Percentiles rank a stretch among this genome's conserved stretches.
Conservation (phyloP, 92 coral and sea anemone genomes). For the Parazoanthus atlanticus region DNA sequence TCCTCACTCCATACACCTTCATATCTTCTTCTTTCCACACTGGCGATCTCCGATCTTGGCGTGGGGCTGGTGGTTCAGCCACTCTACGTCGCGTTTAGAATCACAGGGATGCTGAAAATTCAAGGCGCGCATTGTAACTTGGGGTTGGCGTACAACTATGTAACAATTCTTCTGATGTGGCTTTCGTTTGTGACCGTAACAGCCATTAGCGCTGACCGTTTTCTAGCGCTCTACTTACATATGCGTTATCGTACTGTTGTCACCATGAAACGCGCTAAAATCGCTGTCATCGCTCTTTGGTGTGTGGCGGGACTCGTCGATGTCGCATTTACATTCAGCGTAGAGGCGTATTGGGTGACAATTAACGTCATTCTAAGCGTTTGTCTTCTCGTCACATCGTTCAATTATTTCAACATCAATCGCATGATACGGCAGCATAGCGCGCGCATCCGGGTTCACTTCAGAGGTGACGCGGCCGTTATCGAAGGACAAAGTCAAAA, state of each 20-base stretch:
- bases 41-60: slow-evolving; percentile 16
- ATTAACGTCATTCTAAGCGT: slow-evolving; percentile 16
- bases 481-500: background rate
- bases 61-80: slow-evolving; percentile 8
- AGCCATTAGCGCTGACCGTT: slow-evolving; percentile 21
- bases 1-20: slow-evolving; percentile 35
- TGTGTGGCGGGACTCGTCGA: slow-evolving; percentile 23
- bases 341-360: slow-evolving; percentile 17
- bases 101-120: slow-evolving; percentile 3
- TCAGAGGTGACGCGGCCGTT: slow-evolving; percentile 5
- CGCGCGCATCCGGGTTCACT: slow-evolving; percentile 14
- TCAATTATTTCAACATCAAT: slow-evolving; percentile 33
- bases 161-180: slow-evolving; percentile 33
- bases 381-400: slow-evolving; percentile 23
- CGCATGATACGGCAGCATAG: slow-evolving; percentile 1
- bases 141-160: slow-evolving; percentile 21
- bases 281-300: slow-evolving; percentile 13
- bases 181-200: slow-evolving; percentile 15
- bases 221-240: slow-evolving; percentile 6
- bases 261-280: slow-evolving; percentile 12
- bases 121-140: slow-evolving; percentile 1
- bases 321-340: slow-evolving; percentile 21
- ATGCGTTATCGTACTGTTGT: slow-evolving; percentile 23
- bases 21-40: background rate
- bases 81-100: slow-evolving; percentile 6